A percentile compares a stretch with the other conserved stretches of the same genome.
These are phyloP conservation scores for Anguilla marmorata DNA, from an alignment of 2,797 vertebrate species.

Conservation along the genomic window DNA sequence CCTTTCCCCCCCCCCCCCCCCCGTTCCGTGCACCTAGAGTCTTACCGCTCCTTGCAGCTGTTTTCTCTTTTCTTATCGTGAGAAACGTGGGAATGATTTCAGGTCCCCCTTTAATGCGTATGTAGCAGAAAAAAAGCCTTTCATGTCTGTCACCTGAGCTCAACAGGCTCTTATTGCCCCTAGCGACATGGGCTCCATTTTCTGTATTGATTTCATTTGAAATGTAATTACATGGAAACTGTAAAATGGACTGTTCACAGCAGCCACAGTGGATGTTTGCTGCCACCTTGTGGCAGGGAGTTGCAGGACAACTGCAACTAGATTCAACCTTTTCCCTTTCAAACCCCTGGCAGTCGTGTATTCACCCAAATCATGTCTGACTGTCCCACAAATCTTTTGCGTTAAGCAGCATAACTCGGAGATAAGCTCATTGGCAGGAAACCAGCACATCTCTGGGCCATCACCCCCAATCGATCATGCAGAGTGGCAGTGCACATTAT, in stretches of 20 bases:
- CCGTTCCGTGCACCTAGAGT: not conserved
- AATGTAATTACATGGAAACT: conserved; percentile 32
- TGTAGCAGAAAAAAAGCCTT: not conserved
- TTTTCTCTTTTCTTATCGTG: not conserved
- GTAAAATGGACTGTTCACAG: not conserved
- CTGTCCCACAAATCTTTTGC: too few relatives aligned
- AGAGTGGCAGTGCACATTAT: not conserved
- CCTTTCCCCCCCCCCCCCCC: conserved; percentile 10
- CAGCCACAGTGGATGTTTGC: conserved; percentile 40
- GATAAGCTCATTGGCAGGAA: not conserved
- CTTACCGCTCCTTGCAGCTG: not conserved
- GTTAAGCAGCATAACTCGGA: not conserved
- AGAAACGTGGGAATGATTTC: conserved; percentile 4
- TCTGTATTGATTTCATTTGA: conserved; percentile 42
- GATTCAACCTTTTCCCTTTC: not conserved
- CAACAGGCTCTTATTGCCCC: conserved; percentile 28
- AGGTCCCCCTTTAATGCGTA: not conserved
- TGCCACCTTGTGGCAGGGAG: conserved; percentile 53
- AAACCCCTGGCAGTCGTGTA: not conserved
- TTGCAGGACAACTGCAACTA: not conserved
- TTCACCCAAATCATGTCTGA: not conserved
- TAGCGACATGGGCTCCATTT: conserved; percentile 36
- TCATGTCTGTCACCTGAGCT: conserved; percentile 1
- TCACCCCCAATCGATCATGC: not conserved
- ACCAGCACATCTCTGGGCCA: not conserved